phyloP scores from a whole-genome alignment of 2,113 vertebrate genomes.

The Acanthochromis polyacanthus region DNA sequence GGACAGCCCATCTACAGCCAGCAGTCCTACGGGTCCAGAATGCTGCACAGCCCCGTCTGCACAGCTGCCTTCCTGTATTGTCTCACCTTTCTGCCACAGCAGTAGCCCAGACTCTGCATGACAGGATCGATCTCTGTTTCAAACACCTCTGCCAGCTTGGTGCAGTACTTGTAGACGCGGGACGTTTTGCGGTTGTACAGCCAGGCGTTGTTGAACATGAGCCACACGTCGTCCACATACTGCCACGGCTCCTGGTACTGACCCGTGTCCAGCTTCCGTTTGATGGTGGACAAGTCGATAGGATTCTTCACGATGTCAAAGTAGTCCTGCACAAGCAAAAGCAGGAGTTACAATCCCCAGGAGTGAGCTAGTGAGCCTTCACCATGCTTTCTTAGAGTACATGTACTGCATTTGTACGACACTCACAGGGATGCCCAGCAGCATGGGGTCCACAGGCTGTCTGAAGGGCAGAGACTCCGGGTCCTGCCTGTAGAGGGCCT shows the following conservation, averaged over 20 bases:
- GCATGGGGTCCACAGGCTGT: conserved; percentile 96
- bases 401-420: not conserved
- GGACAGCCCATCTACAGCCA: no score
- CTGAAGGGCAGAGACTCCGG: conserved; percentile 97
- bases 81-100: conserved; percentile 96
- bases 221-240: conserved; percentile 98
- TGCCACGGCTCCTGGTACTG: conserved; percentile 99
- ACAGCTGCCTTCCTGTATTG: not conserved
- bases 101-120: conserved; percentile 98
- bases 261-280: conserved; percentile 97
- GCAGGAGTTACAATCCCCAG: not conserved
- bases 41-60: not conserved
- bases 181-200: conserved; percentile 99
- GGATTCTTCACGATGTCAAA: conserved; percentile 99
- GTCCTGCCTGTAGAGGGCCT: conserved; percentile 97
- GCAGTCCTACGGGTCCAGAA: no score
- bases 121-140: conserved; percentile 98
- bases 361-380: not conserved
- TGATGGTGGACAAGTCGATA: conserved; percentile 98
- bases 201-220: conserved; percentile 99
- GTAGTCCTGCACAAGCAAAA: conserved; percentile 89
- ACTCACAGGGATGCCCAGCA: conserved; percentile 97
- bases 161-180: conserved; percentile 98
- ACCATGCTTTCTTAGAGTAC: not conserved
- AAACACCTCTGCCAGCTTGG: conserved; percentile 97